Base-by-base conservation (phyloP, 64 coral and sea anemone species). In the Pocillopora verrucosa region DNA sequence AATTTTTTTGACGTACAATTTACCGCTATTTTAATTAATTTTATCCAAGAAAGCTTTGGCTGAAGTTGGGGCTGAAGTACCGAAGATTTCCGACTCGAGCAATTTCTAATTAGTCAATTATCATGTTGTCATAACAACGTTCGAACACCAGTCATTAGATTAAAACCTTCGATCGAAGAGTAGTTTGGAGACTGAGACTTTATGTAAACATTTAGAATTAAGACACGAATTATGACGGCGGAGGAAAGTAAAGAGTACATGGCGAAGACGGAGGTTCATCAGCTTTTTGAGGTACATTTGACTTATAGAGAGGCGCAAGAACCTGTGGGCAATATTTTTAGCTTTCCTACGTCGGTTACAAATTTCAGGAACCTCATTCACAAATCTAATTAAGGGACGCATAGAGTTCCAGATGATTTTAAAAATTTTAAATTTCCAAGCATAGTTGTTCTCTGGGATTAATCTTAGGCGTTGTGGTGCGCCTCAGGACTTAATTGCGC, bases 241-340 rank as follows among this genome's bases (percentile, higher is more conserved):
- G 91, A 96, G 84, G 95, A 96, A 68, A 93, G 91, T 61, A 96
- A 96, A 70, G 95, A 93, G 3, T 96, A 96, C 63, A 93, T 96
- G 88, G 95, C 95, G 7, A 96, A 91, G 41, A 88, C 95, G n/a
- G 95, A 96, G 81, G 95, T 96, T 61, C 88, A 96, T 93, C 95
- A 96, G 65, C 89, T 96, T 13, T 96, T 96, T 83, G 95, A 96
- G 88, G 95, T 93, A 83, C 77, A 65, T 60, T 1, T 11, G 20
- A 58, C 6, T 11, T 15, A 1, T 1, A 30, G 4, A 41, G 1
- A 57, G 4, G 82, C 37, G 64, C 20, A 22, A 65, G 15, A 60
- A 65, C 59, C 56, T 58, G 64, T 14, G 65, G 10, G 35, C n/a
- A 57, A 11, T 51, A 61, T 34, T 34, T 34, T 60, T 35, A 24